Conservation (phyloP, 2,888 invertebrate genomes). For the Odiellus spinosus region DNA sequence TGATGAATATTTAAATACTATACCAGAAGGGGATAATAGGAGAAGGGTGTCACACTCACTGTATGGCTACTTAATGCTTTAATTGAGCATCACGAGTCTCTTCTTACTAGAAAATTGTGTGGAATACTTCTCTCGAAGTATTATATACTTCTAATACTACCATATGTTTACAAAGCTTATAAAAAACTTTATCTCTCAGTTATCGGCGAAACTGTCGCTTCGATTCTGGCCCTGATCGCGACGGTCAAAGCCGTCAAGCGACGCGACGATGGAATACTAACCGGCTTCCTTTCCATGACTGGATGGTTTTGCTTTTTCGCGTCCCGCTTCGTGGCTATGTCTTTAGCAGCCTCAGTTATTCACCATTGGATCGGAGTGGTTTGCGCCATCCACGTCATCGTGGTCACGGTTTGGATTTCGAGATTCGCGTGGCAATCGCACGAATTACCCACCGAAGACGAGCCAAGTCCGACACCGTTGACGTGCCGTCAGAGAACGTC, state of each 20-base stretch:
- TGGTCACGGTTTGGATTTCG: slow-evolving; percentile 17
- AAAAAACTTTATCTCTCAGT: slow-evolving; percentile 9
- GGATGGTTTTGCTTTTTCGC: slow-evolving; percentile 18
- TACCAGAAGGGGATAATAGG: no score
- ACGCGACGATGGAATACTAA: slow-evolving; percentile 20
- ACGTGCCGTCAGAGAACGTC: slow-evolving; percentile 2
- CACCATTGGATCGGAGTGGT: slow-evolving; percentile 13
- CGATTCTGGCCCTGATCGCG: slow-evolving; percentile 17
- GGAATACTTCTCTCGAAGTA: not conserved
- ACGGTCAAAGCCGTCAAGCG: slow-evolving; percentile 20
- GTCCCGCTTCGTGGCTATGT: slow-evolving; percentile 18
- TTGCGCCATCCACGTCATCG: slow-evolving; percentile 14
- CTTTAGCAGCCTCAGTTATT: slow-evolving; percentile 16
- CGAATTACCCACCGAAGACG: not conserved
- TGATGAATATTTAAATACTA: not conserved
- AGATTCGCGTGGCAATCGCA: slow-evolving; percentile 15
- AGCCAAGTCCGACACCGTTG: slow-evolving; percentile 2
- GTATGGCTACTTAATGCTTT: no score
- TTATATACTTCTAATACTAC: no score
- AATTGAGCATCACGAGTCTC: no score
- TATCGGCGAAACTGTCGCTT: slow-evolving; percentile 17
- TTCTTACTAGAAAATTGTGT: no score
- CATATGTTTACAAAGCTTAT: no score
- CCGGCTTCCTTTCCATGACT: slow-evolving; percentile 13
- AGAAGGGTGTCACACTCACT: no score